phyloP scores from a whole-genome alignment of 2,888 invertebrate species.

The Coenonympha glycerion region DNA sequence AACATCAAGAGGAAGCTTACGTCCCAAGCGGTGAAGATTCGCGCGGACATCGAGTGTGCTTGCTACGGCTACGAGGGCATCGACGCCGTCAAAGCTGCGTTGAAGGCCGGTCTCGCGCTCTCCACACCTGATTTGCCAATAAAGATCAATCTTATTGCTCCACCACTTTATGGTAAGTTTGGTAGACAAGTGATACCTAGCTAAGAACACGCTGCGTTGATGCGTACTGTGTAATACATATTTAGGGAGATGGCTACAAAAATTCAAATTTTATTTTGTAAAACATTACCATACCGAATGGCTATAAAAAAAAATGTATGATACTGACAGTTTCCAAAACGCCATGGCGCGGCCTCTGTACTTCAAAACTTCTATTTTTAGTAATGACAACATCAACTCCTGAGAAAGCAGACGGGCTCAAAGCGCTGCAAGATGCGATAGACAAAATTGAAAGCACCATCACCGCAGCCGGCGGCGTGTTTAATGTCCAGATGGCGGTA shows the following conservation, averaged over 20 bases:
- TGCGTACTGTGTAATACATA: no score
- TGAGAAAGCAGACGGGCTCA: conserved; percentile 94
- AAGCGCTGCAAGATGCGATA: conserved; percentile 91
- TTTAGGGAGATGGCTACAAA: no score
- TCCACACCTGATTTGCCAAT: conserved; percentile 96
- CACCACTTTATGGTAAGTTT: conserved; percentile 89
- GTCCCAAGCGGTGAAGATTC: conserved; percentile 82
- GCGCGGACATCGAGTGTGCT: conserved; percentile 66
- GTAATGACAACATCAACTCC: conserved; percentile 99
- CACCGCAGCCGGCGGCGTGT: conserved; percentile 89
- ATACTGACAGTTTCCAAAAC: no score
- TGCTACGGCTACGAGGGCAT: conserved; percentile 94
- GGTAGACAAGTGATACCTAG: no score
- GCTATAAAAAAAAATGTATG: no score
- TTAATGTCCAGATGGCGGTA: conserved; percentile 95
- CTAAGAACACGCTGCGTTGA: no score
- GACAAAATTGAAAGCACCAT: conserved; percentile 91
- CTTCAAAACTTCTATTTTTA: no score
- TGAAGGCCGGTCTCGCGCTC: conserved; percentile 90
- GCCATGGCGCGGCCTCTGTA: no score
- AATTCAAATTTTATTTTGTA: no score
- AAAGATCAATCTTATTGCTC: conserved; percentile 98
- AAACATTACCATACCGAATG: no score
- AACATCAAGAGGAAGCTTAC: conserved; percentile 97
- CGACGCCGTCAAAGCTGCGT: conserved; percentile 96